These are phyloP conservation scores for Serripes groenlandicus DNA, from an alignment of 2,888 invertebrate species.

Conservation along the genomic window DNA sequence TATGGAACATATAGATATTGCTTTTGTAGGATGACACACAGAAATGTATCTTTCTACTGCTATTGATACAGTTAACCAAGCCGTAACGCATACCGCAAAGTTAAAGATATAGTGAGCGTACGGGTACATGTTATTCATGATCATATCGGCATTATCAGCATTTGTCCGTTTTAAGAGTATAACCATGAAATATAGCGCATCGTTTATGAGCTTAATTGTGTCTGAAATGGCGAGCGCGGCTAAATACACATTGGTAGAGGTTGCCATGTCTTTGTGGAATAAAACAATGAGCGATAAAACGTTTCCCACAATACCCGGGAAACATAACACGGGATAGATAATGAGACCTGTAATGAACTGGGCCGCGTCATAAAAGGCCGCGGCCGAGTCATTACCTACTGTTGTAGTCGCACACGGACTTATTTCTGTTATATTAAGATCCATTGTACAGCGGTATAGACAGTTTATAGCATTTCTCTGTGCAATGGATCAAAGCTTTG, in stretches of 20 bases:
- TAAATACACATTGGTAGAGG: constrained; percentile 82
- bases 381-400: constrained; percentile 43
- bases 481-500: not conserved
- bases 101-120: constrained; percentile 83
- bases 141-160: constrained; percentile 69
- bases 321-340: constrained; percentile 80
- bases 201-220: constrained; percentile 81
- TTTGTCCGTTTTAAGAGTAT: constrained; percentile 74
- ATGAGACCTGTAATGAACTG: constrained; percentile 80
- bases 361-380: constrained; percentile 75
- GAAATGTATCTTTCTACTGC: constrained; percentile 83
- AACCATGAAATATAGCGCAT: constrained; percentile 80
- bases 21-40: constrained; percentile 80
- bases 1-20: constrained; percentile 76
- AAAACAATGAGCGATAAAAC: constrained; percentile 79
- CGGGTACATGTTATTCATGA: constrained; percentile 80
- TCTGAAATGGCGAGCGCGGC: constrained; percentile 81
- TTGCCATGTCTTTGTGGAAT: constrained; percentile 78
- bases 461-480: not conserved
- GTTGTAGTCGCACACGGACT: constrained; percentile 27
- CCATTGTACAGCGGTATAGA: constrained; percentile 5
- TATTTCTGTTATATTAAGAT: constrained; percentile 25
- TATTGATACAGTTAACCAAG: constrained; percentile 84
- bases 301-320: constrained; percentile 80
- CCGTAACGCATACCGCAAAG: constrained; percentile 79